Evolutionary conservation across 2,888 invertebrate species (phyloP).

Genomic region (Anticlea derivata): DNA sequence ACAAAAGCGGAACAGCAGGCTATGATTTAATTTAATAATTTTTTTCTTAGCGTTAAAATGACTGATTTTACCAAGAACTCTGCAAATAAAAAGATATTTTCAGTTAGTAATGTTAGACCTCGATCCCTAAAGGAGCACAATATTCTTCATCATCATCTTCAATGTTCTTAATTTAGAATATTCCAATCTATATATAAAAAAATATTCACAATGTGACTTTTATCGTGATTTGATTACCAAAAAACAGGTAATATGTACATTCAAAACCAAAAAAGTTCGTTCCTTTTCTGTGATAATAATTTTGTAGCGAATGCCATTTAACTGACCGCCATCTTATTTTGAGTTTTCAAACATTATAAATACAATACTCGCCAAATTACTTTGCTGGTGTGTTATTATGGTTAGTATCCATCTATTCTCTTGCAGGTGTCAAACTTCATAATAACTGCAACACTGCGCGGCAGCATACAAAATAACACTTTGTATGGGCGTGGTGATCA

Average conservation of each 20-base stretch:
- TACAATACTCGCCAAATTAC: background rate
- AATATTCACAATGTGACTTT: background rate
- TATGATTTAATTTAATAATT: too few species aligned
- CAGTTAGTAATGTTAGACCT: too few species aligned
- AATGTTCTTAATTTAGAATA: too few species aligned
- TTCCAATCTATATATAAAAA: too few species aligned
- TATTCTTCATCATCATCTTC: too few species aligned
- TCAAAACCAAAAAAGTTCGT: slow-evolving; percentile 39
- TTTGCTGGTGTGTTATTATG: slow-evolving; percentile 1
- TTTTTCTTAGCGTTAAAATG: too few species aligned
- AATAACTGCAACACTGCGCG: background rate
- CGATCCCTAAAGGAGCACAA: too few species aligned
- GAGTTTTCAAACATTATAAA: slow-evolving; percentile 7
- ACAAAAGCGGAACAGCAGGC: too few species aligned
- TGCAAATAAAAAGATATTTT: too few species aligned
- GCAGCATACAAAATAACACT: background rate
- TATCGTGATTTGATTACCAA: slow-evolving; percentile 30
- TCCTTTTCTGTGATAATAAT: slow-evolving; percentile 40
- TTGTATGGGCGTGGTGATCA: background rate
- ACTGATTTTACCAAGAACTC: too few species aligned
- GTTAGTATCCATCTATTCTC: too few species aligned
- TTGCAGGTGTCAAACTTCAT: background rate
- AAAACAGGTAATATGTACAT: slow-evolving; percentile 33
- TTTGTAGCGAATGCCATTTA: slow-evolving; percentile 33
- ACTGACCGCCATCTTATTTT: too few species aligned